Percentiles rank a stretch among this genome's conserved stretches.
These are phyloP conservation scores for Macrobrachium nipponense DNA, from an alignment of 1,140 invertebrate species.

Conservation along the genomic window DNA sequence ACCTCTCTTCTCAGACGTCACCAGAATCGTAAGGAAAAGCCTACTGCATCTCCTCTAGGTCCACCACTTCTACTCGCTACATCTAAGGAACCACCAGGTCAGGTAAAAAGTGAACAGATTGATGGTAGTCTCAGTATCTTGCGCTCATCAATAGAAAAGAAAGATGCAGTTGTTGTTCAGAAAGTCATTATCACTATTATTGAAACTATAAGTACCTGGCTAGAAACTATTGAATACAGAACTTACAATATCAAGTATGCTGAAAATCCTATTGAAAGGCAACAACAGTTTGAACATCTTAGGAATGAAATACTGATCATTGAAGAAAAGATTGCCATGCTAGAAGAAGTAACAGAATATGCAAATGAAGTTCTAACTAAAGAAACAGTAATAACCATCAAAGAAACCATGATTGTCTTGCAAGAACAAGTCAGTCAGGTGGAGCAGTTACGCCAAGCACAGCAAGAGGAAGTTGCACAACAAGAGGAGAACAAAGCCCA, in stretches of 20 bases:
- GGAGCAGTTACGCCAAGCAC: slow-evolving; percentile 70
- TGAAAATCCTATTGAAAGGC: slow-evolving; percentile 71
- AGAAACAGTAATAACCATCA: slow-evolving; percentile 69
- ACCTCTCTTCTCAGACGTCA: slow-evolving; percentile 37
- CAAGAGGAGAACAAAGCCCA: slow-evolving; percentile 43
- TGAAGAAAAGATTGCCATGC: slow-evolving; percentile 62
- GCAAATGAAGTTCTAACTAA: slow-evolving; percentile 72
- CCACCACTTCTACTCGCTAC: slow-evolving; percentile 25
- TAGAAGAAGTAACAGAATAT: slow-evolving; percentile 66
- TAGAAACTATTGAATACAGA: slow-evolving; percentile 85
- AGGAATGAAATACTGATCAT: slow-evolving; percentile 63
- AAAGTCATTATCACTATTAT: slow-evolving; percentile 79
- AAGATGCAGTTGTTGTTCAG: slow-evolving; percentile 76
- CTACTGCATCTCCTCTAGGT: neutral
- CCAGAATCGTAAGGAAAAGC: slow-evolving; percentile 34
- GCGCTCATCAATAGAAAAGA: slow-evolving; percentile 74
- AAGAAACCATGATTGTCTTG: slow-evolving; percentile 70
- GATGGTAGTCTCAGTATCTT: slow-evolving; percentile 74
- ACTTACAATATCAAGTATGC: slow-evolving; percentile 76
- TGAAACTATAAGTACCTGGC: slow-evolving; percentile 82
- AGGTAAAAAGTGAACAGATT: slow-evolving; percentile 72
- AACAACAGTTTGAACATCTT: slow-evolving; percentile 67
- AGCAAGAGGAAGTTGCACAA: slow-evolving; percentile 36
- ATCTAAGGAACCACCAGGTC: slow-evolving; percentile 66
- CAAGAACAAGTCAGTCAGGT: slow-evolving; percentile 74